Evolutionary conservation across 2,888 invertebrate species (phyloP).

Genomic region (Cephus runcator): DNA sequence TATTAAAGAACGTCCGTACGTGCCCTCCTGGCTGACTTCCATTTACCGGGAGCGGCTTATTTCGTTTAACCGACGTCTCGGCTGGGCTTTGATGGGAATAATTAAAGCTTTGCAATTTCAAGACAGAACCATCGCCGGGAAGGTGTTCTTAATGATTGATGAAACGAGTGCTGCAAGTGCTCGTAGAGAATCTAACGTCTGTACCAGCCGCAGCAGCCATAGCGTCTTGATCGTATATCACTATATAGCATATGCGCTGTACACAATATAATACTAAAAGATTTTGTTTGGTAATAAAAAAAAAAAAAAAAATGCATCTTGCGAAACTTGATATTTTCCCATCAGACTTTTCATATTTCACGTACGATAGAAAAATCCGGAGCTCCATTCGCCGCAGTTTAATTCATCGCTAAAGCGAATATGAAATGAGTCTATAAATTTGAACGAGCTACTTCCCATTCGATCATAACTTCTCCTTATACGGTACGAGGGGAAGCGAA

Average conservation of each 20-base stretch:
- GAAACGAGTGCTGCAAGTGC: not conserved
- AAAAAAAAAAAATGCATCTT: not conserved
- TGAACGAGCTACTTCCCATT: slow-evolving; percentile 29
- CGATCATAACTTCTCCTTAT: slow-evolving; percentile 2
- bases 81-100: not conserved
- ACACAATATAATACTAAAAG: too few species aligned
- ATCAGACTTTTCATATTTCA: not conserved
- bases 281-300: not conserved
- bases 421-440: slow-evolving; percentile 34
- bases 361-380: not conserved
- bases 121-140: not conserved
- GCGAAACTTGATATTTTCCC: not conserved
- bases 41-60: not conserved
- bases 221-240: not conserved
- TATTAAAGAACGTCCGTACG: not conserved
- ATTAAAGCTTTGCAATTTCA: not conserved
- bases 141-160: not conserved
- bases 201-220: not conserved
- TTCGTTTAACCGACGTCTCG: not conserved
- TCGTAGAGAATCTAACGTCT: not conserved
- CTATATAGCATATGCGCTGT: not conserved
- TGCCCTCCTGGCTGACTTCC: not conserved
- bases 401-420: slow-evolving; percentile 35
- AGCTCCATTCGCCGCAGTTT: slow-evolving; percentile 18
- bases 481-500: not conserved